Evolutionary conservation across 2,113 vertebrate genomes (phyloP), one percentile per base, ranked within the genome.

Genomic region (Prionailurus viverrinus): DNA sequence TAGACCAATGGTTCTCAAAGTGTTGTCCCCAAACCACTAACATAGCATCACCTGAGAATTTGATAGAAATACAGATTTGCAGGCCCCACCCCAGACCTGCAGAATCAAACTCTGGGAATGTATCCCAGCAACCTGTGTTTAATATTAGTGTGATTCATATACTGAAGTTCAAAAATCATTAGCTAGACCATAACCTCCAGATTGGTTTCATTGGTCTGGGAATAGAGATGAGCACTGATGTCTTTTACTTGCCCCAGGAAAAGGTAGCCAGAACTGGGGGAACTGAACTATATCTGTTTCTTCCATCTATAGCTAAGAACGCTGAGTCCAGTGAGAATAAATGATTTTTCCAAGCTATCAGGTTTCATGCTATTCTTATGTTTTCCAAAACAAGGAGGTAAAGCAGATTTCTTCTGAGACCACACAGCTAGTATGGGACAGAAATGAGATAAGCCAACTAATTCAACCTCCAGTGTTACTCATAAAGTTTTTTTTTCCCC

Each of bases 311-410:
- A 90, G 33, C 10, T 33, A 78, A 61, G 9, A 89, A 88, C 36
- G 92, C 19, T 53, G 73, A 79, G 12, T 89, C 83, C 33, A 58
- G 18, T 82, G 39, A 95, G 48, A 74, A 79, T 41, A 74, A 68
- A n/a, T 74, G 53, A 85, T 51, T 96, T 88, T 80, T 94, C 81
- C 58, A 91, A 31, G 73, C 9, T 89, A 33, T 83, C 19, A 31
- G 7, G 4, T 71, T 94, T 96, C 79, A 82, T 95, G 55, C 61
- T 93, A 4, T 87, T 82, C 5, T 48, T 88, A 7, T 63, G 14
- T 90, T 80, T 88, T 89, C 66, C 11, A 87, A 92, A 97, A 91
- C 41, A 81, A 90, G 41, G 21, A 90, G 84, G 16, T 58, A 71
- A 63, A 33, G n/a, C 89, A 39, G 53, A 74, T 93, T 87, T 94